Conservation (phyloP, 1,140 invertebrate genomes). For the Zaprionus davidi region DNA sequence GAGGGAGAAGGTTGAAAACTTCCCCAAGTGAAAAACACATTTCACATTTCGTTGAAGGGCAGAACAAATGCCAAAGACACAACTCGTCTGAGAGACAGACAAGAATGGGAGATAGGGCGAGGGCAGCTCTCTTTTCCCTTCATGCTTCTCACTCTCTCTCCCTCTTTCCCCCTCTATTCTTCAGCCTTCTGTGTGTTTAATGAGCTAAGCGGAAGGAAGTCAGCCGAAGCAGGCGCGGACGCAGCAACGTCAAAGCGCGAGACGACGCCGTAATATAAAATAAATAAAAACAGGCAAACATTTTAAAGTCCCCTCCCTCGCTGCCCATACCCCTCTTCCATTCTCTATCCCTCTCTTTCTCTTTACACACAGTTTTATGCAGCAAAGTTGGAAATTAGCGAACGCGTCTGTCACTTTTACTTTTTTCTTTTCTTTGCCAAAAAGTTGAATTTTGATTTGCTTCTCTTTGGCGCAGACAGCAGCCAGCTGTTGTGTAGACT, state of each 20-base stretch:
- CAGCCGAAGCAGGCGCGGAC: slow-evolving; percentile 58
- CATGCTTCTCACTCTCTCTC: not conserved
- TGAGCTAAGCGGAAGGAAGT: slow-evolving; percentile 83
- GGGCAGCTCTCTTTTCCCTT: too few species aligned
- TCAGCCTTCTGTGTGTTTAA: slow-evolving; percentile 62
- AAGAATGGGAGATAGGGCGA: too few species aligned
- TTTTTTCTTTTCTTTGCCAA: slow-evolving; percentile 53
- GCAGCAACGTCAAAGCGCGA: slow-evolving; percentile 60
- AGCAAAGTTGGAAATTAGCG: slow-evolving; percentile 74
- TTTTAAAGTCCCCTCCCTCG: slow-evolving; percentile 45
- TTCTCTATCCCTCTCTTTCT: not conserved
- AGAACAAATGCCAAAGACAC: slow-evolving; percentile 59
- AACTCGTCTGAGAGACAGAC: slow-evolving; percentile 49
- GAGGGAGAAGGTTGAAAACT: not conserved
- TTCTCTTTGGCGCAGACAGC: slow-evolving; percentile 36
- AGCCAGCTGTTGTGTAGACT: slow-evolving; percentile 44
- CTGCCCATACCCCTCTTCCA: not conserved
- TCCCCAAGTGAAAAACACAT: slow-evolving; percentile 71
- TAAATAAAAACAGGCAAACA: slow-evolving; percentile 63
- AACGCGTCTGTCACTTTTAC: slow-evolving; percentile 73
- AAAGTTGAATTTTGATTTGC: slow-evolving; percentile 57
- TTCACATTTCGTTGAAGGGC: slow-evolving; percentile 60
- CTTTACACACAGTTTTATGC: slow-evolving; percentile 9
- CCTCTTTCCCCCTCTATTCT: not conserved
- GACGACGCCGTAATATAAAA: slow-evolving; percentile 67